Evolutionary conservation across 1,140 invertebrate genomes (phyloP), one percentile per base, ranked within the genome.

Genomic region (Pristionchus pacificus): DNA sequence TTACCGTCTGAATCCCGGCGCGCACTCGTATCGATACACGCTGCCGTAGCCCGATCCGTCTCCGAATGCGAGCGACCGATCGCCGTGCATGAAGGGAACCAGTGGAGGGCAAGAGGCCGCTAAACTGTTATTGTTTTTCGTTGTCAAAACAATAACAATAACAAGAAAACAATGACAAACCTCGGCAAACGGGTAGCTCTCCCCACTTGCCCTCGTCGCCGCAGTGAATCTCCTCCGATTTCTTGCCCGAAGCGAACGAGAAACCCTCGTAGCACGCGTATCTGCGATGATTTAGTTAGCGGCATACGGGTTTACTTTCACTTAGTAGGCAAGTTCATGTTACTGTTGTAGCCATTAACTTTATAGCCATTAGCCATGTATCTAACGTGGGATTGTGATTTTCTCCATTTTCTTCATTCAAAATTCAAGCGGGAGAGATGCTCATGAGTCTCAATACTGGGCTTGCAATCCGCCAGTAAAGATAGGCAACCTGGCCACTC

Each of bases 241-340:
- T 91, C 78, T 90, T 88, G 68, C 91, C 90, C 55, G 92, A 91
- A 2, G 91, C 89, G 80, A 97, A 96, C 67, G 91, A 92, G 84
- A 97, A 97, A 33, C 94, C 94, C 55, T 93, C 93, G 81, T 97
- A 96, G 84, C 94, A 97, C 80, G 95, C 92, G 84, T 96, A 97
- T 74, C 38, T 49, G 38, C 6, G 38, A 49, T 10, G 6, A 10
- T 19, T 10, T 19, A 49, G 38, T 49, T 49, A 49, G 6, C 6
- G 38, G n/a, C n/a, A n/a, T n/a, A n/a, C n/a, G n/a, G n/a, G n/a
- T n/a, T n/a, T n/a, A n/a, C n/a, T n/a, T n/a, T n/a, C n/a, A n/a
- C n/a, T n/a, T n/a, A n/a, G n/a, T n/a, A n/a, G n/a, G n/a, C n/a
- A n/a, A n/a, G n/a, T n/a, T n/a, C n/a, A n/a, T n/a, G n/a, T n/a